Percentiles rank a stretch among this genome's conserved stretches.
These are phyloP conservation scores for Peromyscus melanophrys DNA, from an alignment of 2,797 vertebrate species.

Conservation along the genomic window DNA sequence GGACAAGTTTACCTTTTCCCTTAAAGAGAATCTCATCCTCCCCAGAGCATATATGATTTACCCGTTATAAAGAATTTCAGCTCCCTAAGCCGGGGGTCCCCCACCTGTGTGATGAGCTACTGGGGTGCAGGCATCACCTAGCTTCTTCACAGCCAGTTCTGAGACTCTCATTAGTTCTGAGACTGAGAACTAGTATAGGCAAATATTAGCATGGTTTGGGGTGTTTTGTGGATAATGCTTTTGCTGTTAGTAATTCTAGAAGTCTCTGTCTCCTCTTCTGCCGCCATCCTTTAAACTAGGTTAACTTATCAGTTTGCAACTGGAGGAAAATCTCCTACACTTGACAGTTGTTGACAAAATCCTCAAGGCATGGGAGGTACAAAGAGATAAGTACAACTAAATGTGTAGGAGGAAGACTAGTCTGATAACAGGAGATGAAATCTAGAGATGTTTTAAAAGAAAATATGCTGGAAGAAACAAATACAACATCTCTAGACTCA, in stretches of 20 bases:
- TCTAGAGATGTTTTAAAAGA: conserved; percentile 27
- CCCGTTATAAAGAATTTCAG: conserved; percentile 12
- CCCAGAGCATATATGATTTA: background rate
- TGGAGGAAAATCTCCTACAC: background rate
- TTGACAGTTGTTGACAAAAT: conserved; percentile 35
- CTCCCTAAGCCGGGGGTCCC: background rate
- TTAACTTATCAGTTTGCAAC: conserved; percentile 35
- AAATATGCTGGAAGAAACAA: conserved; percentile 24
- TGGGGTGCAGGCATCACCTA: background rate
- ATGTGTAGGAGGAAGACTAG: background rate
- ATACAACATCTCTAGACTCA: background rate
- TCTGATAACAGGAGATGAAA: conserved; percentile 44
- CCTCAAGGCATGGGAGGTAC: background rate
- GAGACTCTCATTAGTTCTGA: background rate
- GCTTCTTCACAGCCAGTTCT: background rate
- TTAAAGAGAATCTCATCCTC: background rate
- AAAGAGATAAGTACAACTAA: conserved; percentile 19
- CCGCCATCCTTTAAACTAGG: conserved; percentile 19
- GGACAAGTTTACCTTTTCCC: background rate
- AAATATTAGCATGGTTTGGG: background rate
- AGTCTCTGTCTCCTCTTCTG: conserved; percentile 1
- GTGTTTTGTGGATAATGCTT: background rate
- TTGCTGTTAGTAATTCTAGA: background rate
- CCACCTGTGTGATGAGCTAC: background rate
- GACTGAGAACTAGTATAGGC: background rate